Conservation (phyloP, 2,113 vertebrate genomes). For the Tyrannus savana region DNA sequence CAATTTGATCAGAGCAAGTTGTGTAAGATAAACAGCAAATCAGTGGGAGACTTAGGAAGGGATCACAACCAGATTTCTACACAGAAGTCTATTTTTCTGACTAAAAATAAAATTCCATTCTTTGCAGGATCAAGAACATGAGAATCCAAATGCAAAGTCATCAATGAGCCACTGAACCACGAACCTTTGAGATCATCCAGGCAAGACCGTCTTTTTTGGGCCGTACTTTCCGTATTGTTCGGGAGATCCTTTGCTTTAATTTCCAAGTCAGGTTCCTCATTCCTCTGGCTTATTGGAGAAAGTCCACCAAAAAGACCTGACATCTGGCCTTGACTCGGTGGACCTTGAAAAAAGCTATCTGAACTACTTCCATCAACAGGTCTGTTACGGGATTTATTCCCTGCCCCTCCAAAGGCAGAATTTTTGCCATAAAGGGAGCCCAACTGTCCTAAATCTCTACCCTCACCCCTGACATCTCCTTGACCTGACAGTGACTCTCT, state of each 20-base stretch:
- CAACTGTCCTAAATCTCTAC: neutral
- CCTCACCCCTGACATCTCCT: neutral
- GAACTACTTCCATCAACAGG: neutral
- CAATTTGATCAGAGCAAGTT: neutral
- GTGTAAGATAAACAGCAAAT: neutral
- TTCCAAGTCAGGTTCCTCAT: neutral
- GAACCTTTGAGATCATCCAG: conserved; percentile 37
- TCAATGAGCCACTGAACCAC: neutral
- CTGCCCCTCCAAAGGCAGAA: neutral
- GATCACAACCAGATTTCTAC: neutral
- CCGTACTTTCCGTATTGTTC: neutral
- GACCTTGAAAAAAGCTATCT: neutral
- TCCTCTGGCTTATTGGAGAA: neutral
- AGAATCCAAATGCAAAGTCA: neutral
- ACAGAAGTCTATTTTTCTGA: neutral
- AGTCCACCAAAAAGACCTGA: neutral
- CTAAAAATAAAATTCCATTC: neutral
- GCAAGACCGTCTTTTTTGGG: neutral
- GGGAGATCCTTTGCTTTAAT: neutral
- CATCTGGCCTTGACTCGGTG: neutral
- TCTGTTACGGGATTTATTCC: neutral
- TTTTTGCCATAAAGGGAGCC: neutral
- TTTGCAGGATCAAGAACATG: neutral
- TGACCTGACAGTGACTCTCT: neutral
- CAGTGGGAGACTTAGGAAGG: neutral